Conservation (phyloP, 1,140 invertebrate genomes). For the Stenopsyche tienmushanensis region DNA sequence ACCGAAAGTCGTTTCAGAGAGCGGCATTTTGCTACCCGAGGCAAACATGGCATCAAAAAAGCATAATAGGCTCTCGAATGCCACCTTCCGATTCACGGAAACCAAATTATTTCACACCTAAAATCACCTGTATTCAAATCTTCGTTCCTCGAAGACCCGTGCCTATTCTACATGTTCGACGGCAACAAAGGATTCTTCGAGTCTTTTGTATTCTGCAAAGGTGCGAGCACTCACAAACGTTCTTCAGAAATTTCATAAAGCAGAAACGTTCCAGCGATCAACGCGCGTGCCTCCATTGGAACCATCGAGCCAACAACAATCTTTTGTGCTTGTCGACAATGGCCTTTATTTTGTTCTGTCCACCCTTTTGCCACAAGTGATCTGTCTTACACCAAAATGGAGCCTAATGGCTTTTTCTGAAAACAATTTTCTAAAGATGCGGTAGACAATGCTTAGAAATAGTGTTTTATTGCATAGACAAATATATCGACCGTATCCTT, state of each 20-base stretch:
- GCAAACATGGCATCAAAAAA: background rate
- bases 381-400: background rate
- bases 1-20: background rate
- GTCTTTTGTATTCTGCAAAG: background rate
- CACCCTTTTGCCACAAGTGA: slow-evolving; percentile 1
- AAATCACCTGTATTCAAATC: background rate
- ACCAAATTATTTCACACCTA: background rate
- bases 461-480: too few relatives aligned
- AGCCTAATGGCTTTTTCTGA: background rate
- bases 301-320: background rate
- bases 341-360: slow-evolving; percentile 4
- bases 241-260: background rate
- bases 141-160: background rate
- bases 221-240: background rate
- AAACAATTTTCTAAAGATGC: too few relatives aligned
- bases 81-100: background rate
- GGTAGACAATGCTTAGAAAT: too few relatives aligned
- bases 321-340: background rate
- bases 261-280: background rate
- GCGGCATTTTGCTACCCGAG: background rate
- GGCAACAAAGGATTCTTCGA: background rate
- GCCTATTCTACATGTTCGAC: background rate
- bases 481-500: too few relatives aligned
- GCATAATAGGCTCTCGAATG: background rate
- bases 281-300: background rate